Base-by-base conservation (phyloP, 2,113 vertebrate genomes). In the Porphyrio hochstetteri region DNA sequence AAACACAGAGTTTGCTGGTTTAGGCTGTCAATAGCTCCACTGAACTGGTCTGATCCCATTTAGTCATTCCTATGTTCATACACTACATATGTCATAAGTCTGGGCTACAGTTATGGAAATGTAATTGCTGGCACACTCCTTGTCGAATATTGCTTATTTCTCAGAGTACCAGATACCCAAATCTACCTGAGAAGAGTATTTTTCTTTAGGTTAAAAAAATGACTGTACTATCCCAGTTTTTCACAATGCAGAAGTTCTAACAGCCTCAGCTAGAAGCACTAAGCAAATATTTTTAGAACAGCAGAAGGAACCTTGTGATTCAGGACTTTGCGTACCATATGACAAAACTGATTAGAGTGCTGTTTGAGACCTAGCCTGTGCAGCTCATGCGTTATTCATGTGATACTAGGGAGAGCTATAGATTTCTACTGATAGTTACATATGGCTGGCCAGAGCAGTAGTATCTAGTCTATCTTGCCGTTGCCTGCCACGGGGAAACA, bases 401-500 rank as follows among this genome's bases (percentile, higher is more conserved):
- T 70, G 67, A 57, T 68, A n/a, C 61, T n/a, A 55, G 59, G 67
- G n/a, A 75, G 44, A 53, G 50, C 72, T 93, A 71, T 89, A 95
- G 95, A 95, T 97, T 97, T 94, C 95, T 85, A 52, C 71, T 84
- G 93, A 60, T 92, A 96, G 57, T 56, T 56, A 50, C 8, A 17
- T 89, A 44, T 79, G 82, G 48, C 75, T 77, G 61, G 38, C 80
- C 44, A 65, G 48, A 77, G 61, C 80, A 79, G 28, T 25, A 25
- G 29, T 57, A 10, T 63, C 25, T 38, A 46, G 23, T 63, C 18
- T 53, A 71, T 60, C 60, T 75, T 71, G 29, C 77, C 18, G 1
- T 86, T 89, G 8, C 57, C 72, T 91, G 27, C 80, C 5, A 1
- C 59, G 36, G 23, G 28, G 46, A 80, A 89, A 92, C 24, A 36